These are phyloP conservation scores for Fregetta grallaria DNA, from an alignment of 2,113 vertebrate species.

Conservation along the genomic window DNA sequence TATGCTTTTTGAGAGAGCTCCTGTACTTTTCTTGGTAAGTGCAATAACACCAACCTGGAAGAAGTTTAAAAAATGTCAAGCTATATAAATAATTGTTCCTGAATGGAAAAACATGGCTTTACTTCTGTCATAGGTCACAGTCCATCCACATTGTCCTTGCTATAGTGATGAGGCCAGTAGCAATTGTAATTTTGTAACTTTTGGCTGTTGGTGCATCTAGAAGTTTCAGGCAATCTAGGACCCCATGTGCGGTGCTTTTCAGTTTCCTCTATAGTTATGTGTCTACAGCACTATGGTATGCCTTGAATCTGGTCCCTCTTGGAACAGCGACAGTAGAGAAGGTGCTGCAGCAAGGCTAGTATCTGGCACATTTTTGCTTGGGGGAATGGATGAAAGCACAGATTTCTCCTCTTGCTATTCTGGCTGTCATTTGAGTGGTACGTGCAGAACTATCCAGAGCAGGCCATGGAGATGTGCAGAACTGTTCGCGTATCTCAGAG, in stretches of 20 bases:
- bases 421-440: background rate
- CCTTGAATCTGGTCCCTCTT: background rate
- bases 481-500: background rate
- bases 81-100: background rate
- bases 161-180: background rate
- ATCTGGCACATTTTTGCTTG: background rate
- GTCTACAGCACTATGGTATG: background rate
- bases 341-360: background rate
- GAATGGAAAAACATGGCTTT: background rate
- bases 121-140: background rate
- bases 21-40: background rate
- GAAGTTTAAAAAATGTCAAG: background rate
- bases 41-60: background rate
- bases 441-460: background rate
- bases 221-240: background rate
- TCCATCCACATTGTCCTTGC: background rate
- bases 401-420: background rate
- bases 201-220: background rate
- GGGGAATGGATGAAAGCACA: background rate
- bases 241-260: background rate
- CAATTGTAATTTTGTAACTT: background rate
- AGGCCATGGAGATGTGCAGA: background rate
- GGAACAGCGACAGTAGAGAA: background rate
- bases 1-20: background rate
- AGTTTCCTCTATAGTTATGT: background rate